These are phyloP conservation scores for Pelobates fuscus DNA, from an alignment of 2,113 vertebrate species.

Conservation along the genomic window DNA sequence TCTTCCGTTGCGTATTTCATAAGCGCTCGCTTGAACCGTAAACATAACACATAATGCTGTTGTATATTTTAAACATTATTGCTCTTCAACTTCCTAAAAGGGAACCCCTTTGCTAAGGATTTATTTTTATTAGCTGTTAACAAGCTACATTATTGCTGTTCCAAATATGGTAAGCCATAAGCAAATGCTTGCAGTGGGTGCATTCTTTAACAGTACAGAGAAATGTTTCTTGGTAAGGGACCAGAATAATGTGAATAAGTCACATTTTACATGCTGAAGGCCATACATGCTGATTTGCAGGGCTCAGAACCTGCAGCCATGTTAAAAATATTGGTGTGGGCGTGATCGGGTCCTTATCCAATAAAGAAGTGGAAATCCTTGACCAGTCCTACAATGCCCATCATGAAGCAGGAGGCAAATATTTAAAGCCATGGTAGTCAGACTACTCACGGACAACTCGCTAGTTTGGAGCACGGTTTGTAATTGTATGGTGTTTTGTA, in stretches of 20 bases:
- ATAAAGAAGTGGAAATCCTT: no score
- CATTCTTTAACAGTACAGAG: slow-evolving; percentile 18
- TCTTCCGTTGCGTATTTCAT: neutral
- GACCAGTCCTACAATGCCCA: no score
- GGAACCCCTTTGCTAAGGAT: slow-evolving; percentile 14
- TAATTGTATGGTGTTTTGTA: no score
- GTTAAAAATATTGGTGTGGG: neutral
- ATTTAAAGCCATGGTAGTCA: no score
- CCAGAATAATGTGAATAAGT: slow-evolving; percentile 1
- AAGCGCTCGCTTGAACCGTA: neutral
- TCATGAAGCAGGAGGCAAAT: no score
- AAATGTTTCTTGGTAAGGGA: neutral
- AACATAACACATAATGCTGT: slow-evolving; percentile 22
- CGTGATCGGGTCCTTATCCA: no score
- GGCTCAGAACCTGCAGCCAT: neutral
- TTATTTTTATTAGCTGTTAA: slow-evolving; percentile 28
- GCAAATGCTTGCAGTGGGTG: neutral
- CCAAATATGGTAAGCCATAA: slow-evolving; percentile 18
- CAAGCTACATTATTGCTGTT: slow-evolving; percentile 9
- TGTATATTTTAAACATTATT: slow-evolving; percentile 32
- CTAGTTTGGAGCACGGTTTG: no score
- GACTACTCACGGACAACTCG: no score
- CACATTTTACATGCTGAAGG: slow-evolving; percentile 4
- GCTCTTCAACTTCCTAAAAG: slow-evolving; percentile 15
- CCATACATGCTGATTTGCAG: neutral